Base-by-base conservation (phyloP, 2,888 invertebrate species). In the Caenorhabditis zanzibari region DNA sequence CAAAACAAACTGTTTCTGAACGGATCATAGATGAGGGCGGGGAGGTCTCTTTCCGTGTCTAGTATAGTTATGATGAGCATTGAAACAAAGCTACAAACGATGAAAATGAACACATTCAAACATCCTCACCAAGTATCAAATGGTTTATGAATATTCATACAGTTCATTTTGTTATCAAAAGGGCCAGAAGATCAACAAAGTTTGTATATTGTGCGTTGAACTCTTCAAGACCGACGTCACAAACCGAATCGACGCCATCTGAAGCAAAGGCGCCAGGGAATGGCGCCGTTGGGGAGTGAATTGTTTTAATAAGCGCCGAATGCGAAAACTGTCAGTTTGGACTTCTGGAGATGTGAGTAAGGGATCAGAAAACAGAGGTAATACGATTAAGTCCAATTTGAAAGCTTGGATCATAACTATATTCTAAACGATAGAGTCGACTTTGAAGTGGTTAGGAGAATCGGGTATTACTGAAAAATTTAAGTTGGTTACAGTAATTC, bases 11-110 rank as follows among this genome's bases (percentile, higher is more conserved):
- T 54, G 5, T 61, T 44, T 44, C 63, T 47, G 26, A 63, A 63
- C 26, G 63, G 41, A 63, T 63, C 26, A 41, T 12, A 61, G 24
- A 61, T 44, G 44, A 63, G 24, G 5, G 38, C 6, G 19, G 14
- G 5, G 7, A 4, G 9, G 16, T 41, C 61, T 44, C 24, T 24
- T 26, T 26, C 10, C 26, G 63, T 63, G 63, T 63, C 41, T 63
- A 63, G 63, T 63, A 44, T 63, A 44, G 26, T 63, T 26, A n/a
- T 26, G 26, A 44, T 63, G 63, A 63, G 63, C 63, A 63, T 28
- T 19, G 63, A 63, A 63, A 63, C 63, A 63, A 16, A 44, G 24
- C 63, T 63, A 63, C 63, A 63, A 63, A 63, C 41, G 63, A 63
- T 44, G 63, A 63, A 63, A 44, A 63, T 9, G 58, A 10, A 9